phyloP scores from a whole-genome alignment of 2,888 invertebrate species.

The Psylliodes chrysocephalus region DNA sequence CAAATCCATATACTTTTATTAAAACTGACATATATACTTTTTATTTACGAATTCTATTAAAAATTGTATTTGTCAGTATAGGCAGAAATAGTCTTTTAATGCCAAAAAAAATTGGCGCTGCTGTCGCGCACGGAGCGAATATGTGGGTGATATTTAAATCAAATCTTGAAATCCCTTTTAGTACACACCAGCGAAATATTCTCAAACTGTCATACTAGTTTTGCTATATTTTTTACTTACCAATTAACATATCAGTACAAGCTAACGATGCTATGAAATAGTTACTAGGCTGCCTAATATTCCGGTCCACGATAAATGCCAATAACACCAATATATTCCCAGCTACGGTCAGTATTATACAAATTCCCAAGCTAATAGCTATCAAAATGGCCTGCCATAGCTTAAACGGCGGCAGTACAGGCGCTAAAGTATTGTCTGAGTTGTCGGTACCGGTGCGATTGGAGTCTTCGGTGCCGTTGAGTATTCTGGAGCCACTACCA shows the following conservation, averaged over 20 bases:
- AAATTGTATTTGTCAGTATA: no score
- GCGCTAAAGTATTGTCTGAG: slow-evolving; percentile 56
- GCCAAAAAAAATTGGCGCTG: no score
- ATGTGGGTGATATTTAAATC: no score
- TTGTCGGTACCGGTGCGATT: slow-evolving; percentile 30
- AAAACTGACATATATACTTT: no score
- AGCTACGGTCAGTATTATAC: slow-evolving; percentile 91
- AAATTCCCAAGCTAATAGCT: slow-evolving; percentile 85
- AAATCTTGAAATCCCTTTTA: no score
- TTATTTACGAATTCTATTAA: no score
- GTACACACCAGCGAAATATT: no score
- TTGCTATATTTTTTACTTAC: slow-evolving; percentile 64
- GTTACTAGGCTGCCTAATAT: slow-evolving; percentile 96
- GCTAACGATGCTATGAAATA: slow-evolving; percentile 99
- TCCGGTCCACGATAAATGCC: slow-evolving; percentile 93
- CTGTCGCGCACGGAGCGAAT: no score
- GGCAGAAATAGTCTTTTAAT: no score
- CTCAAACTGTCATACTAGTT: no score
- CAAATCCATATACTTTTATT: no score
- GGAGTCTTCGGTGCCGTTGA: slow-evolving; percentile 35
- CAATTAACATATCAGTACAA: slow-evolving; percentile 96
- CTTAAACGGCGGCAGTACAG: slow-evolving; percentile 85
- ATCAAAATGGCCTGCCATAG: slow-evolving; percentile 91
- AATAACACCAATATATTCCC: slow-evolving; percentile 96
- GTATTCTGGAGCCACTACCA: slow-evolving; percentile 20